These are phyloP conservation scores for Cylloceria caligata DNA, from an alignment of 2,888 invertebrate genomes.

Conservation along the genomic window DNA sequence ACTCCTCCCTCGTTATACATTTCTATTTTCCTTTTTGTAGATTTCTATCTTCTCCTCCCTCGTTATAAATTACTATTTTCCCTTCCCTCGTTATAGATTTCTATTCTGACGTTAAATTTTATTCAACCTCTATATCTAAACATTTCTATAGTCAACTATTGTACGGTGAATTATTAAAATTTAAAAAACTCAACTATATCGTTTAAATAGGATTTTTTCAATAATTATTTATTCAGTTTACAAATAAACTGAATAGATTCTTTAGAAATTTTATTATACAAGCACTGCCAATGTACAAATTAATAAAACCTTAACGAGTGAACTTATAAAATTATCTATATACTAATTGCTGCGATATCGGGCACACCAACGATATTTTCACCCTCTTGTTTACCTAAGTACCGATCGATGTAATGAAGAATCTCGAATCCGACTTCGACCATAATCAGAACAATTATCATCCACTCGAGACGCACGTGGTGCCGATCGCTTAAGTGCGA, in stretches of 20 bases:
- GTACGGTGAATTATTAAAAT: too few relatives aligned
- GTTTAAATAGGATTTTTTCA: too few relatives aligned
- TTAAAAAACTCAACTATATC: too few relatives aligned
- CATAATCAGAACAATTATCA: slow-evolving; percentile 98
- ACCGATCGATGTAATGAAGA: slow-evolving; percentile 91
- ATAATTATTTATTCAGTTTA: too few relatives aligned
- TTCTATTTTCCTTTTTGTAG: too few relatives aligned
- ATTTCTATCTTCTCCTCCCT: too few relatives aligned
- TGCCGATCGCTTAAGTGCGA: slow-evolving; percentile 96
- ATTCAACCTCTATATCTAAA: too few relatives aligned
- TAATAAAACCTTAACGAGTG: not conserved
- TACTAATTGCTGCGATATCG: not conserved
- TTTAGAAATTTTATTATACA: slow-evolving; percentile 20
- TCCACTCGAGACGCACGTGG: slow-evolving; percentile 97
- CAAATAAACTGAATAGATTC: not conserved
- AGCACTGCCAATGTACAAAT: slow-evolving; percentile 27
- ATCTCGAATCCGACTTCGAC: slow-evolving; percentile 96
- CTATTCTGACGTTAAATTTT: too few relatives aligned
- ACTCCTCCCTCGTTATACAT: too few relatives aligned
- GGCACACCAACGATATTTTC: not conserved
- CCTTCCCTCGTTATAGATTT: too few relatives aligned
- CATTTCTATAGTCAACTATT: too few relatives aligned
- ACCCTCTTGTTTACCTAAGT: slow-evolving; percentile 75
- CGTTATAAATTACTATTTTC: too few relatives aligned
- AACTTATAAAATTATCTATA: slow-evolving; percentile 2